Evolutionary conservation across 2,113 vertebrate genomes (phyloP).

Genomic region (Erythrolamprus reginae): DNA sequence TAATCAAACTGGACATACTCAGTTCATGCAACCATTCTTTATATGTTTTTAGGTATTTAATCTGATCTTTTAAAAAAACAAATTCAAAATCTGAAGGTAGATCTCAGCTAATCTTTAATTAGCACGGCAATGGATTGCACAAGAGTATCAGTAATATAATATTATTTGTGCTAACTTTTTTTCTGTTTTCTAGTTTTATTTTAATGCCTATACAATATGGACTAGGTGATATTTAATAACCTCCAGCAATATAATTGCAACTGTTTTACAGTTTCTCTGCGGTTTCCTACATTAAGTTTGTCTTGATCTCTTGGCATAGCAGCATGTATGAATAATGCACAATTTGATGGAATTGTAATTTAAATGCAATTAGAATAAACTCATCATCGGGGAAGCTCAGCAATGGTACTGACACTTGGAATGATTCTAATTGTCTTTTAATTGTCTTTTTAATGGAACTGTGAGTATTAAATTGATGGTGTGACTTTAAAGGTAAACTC

Average conservation of each 20-base stretch:
- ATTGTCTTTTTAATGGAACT: conserved; percentile 15
- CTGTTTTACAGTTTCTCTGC: background rate
- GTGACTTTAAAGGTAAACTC: background rate
- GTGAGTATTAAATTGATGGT: background rate
- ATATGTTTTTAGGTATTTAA: no score
- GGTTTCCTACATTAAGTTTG: conserved; percentile 11
- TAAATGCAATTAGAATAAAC: conserved; percentile 6
- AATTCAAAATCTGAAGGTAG: background rate
- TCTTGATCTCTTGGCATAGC: background rate
- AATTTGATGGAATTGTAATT: conserved; percentile 7
- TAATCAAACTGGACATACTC: no score
- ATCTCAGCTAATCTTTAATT: background rate
- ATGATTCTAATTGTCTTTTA: conserved; percentile 24
- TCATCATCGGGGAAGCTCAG: background rate
- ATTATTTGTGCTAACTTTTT: background rate
- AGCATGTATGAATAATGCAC: conserved; percentile 2
- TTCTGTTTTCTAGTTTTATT: conserved; percentile 1
- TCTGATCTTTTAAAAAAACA: background rate
- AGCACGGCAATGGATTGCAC: background rate
- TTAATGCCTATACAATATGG: background rate
- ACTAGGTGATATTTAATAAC: conserved; percentile 3
- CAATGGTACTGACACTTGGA: conserved; percentile 16
- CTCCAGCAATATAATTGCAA: background rate
- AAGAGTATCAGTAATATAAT: background rate
- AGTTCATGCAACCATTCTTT: no score